Base-by-base conservation (phyloP, 2,797 vertebrate genomes). In the Otolemur crassicaudatus region DNA sequence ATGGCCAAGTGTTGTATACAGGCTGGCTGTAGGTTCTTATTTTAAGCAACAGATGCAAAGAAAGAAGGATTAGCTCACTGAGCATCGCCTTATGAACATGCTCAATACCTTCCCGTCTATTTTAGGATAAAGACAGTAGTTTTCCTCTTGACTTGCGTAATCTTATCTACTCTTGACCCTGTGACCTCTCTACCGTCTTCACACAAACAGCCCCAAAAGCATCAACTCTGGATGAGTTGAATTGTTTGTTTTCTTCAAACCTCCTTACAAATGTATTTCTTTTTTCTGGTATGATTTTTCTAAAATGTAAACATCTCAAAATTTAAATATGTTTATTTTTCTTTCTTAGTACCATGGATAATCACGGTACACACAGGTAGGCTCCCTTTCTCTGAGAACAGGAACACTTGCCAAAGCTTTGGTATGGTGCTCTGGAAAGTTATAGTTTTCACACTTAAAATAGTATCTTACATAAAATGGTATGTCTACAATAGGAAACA, bases 221-320 rank as follows among this genome's bases (percentile, higher is more conserved):
- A 73, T 73, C 40, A 43, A 4, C 79, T 73, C 31, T 73, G 88
- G 31, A 69, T 90, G 77, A 61, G 20, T 84, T 63, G 20, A 79
- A 75, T 58, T 77, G 72, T 37, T 83, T 86, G 4, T 67, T 94
- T 86, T 65, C 65, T 93, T 86, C 37, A 94, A 75, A 31, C 79
- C 22, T 61, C 46, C n/a, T 8, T 46, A 40, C 25, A 63, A 31
- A 46, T 7, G 27, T 25, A 40, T 60, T 58, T 84, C 67, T 67
- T 34, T 7, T 34, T 65, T 82, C n/a, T 65, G 12, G 19, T 73
- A 31, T 61, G 29, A 56, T 0, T 46, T 43, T 80, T 83, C 40
- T 80, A 79, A 92, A 72, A 61, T 37, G 27, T 60, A 65, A 31
- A 31, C 6, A 72, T 80, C 4, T 80, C 53, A 49, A 87, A 25